Evolutionary conservation across 2,113 vertebrate genomes (phyloP).

Genomic region (Mus musculus): GRCm39 chr10:41601501-41602000

Average conservation of each 20-base stretch:
- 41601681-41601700: conserved; percentile 18
- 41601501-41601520: conserved; percentile 35
- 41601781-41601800: too few relatives aligned
- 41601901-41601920: too few relatives aligned
- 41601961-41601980: neutral
- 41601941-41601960: neutral
- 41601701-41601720: conserved; percentile 24
- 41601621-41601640: conserved; percentile 13
- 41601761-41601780: too few relatives aligned
- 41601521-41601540: neutral
- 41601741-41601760: conserved; percentile 28
- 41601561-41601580: neutral
- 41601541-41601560: neutral
- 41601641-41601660: conserved; percentile 30
- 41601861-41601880: too few relatives aligned
- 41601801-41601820: too few relatives aligned
- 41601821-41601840: too few relatives aligned
- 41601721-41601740: neutral
- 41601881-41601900: too few relatives aligned
- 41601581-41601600: neutral
- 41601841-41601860: too few relatives aligned
- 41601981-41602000: neutral
- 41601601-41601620: neutral
- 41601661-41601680: conserved; percentile 5
- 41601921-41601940: too few relatives aligned